phyloP scores from a whole-genome alignment of 1,140 invertebrate genomes.

The Drosophila ficusphila region DNA sequence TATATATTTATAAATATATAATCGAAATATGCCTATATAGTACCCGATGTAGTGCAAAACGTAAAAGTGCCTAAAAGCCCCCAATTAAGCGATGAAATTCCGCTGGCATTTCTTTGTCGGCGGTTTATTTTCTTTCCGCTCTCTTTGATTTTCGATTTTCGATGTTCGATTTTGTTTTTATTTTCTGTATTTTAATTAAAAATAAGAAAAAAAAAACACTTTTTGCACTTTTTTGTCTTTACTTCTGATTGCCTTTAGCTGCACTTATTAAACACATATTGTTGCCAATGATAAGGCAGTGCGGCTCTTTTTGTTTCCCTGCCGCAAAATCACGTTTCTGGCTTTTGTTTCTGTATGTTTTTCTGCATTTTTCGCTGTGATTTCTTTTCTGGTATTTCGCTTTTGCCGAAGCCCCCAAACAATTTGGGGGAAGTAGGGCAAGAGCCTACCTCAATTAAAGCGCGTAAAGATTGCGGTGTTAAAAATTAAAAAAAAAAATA shows the following conservation, averaged over 20 bases:
- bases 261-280: constrained; percentile 20
- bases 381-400: constrained; percentile 38
- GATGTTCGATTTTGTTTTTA: constrained; percentile 7
- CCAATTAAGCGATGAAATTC: constrained; percentile 41
- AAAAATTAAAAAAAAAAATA: constrained; percentile 2
- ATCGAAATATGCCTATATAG: background rate
- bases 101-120: constrained; percentile 22
- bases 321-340: constrained; percentile 31
- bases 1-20: no score
- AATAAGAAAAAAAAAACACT: no score
- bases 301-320: constrained; percentile 20
- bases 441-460: constrained; percentile 73
- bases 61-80: background rate
- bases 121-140: constrained; percentile 8
- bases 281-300: constrained; percentile 29
- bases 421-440: constrained; percentile 30
- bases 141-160: constrained; percentile 21
- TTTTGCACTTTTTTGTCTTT: background rate
- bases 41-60: background rate
- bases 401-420: background rate
- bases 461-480: constrained; percentile 7
- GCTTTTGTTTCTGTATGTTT: constrained; percentile 6
- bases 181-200: constrained; percentile 9
- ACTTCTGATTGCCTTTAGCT: constrained; percentile 11
- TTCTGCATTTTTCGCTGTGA: constrained; percentile 6